These are phyloP conservation scores for Cladopsammia gracilis DNA, from an alignment of 64 coral and sea anemone species.

Conservation along the genomic window DNA sequence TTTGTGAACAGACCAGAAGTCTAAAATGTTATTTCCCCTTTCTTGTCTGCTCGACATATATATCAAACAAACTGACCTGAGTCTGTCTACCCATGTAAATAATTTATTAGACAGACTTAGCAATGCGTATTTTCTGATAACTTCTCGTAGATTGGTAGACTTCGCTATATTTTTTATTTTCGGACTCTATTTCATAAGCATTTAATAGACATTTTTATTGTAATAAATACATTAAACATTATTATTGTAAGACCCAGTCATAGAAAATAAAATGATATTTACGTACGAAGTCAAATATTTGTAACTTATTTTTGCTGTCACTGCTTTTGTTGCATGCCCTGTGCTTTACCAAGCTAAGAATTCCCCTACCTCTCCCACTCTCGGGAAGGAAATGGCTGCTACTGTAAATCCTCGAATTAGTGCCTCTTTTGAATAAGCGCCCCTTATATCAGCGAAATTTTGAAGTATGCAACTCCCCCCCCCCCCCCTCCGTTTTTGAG, in stretches of 20 bases:
- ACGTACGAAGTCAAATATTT: slow-evolving; percentile 51
- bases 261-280: slow-evolving; percentile 73
- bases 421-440: too few relatives aligned
- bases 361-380: too few relatives aligned
- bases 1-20: slow-evolving; percentile 50
- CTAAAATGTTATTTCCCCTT: slow-evolving; percentile 5
- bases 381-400: too few relatives aligned
- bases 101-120: slow-evolving; percentile 61
- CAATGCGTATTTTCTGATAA: slow-evolving; percentile 62
- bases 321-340: background rate
- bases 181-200: slow-evolving; percentile 63
- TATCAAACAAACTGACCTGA: slow-evolving; percentile 5
- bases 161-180: slow-evolving; percentile 67
- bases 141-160: slow-evolving; percentile 57
- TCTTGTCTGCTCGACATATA: slow-evolving; percentile 30
- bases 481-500: too few relatives aligned
- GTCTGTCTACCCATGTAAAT: slow-evolving; percentile 51
- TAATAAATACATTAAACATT: slow-evolving; percentile 51
- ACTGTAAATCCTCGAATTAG: too few relatives aligned
- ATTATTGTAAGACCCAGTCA: slow-evolving; percentile 71
- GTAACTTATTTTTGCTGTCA: background rate
- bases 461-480: too few relatives aligned
- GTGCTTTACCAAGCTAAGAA: too few relatives aligned
- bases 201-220: slow-evolving; percentile 74
- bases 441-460: too few relatives aligned